These are phyloP conservation scores for Cisticola juncidis DNA, from an alignment of 2,113 vertebrate species.

Conservation along the genomic window DNA sequence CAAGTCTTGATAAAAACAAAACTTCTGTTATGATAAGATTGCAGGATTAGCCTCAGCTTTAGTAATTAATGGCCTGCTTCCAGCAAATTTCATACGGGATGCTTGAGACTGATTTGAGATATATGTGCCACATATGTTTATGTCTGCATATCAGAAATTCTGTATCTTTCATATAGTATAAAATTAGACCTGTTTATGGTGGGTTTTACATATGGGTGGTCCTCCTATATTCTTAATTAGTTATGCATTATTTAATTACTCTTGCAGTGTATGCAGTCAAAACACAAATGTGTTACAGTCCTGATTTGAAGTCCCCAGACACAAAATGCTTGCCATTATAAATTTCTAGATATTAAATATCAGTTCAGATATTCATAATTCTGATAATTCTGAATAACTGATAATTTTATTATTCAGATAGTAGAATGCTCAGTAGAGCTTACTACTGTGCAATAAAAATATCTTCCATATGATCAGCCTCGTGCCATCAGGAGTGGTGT, in stretches of 20 bases:
- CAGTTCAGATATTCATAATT: background rate
- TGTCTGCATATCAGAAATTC: background rate
- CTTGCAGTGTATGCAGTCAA: background rate
- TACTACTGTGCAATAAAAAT: background rate
- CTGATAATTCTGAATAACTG: background rate
- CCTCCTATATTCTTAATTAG: background rate
- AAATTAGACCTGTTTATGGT: background rate
- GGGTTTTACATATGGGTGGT: background rate
- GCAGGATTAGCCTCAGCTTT: background rate
- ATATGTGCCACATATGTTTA: background rate
- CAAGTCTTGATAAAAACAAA: background rate
- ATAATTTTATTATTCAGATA: background rate
- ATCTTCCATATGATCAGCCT: background rate
- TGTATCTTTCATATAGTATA: background rate
- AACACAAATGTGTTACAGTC: background rate
- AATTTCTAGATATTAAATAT: background rate
- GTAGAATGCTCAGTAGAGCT: background rate
- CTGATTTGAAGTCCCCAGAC: background rate
- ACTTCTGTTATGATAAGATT: background rate
- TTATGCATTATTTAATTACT: background rate
- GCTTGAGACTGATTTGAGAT: background rate
- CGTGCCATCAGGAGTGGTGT: background rate
- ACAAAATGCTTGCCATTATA: background rate
- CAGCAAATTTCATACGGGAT: background rate
- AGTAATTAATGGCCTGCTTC: background rate